Conservation (phyloP, 1,140 invertebrate genomes). For the Heliconius hewitsoni region DNA sequence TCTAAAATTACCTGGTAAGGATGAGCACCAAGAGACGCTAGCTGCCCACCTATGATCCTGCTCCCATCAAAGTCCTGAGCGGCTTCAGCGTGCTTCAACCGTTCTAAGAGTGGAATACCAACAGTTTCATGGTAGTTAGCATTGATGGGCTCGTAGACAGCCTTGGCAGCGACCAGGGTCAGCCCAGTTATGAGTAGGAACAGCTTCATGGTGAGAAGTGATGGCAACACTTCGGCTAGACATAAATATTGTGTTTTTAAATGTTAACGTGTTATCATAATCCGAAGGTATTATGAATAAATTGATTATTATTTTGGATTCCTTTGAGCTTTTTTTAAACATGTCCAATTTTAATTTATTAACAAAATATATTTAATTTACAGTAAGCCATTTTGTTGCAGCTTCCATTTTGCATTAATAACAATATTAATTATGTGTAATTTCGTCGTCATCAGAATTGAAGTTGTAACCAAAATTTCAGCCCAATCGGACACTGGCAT, state of each 20-base stretch:
- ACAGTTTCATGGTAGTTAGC: slow-evolving; percentile 47
- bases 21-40: slow-evolving; percentile 39
- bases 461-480: no score
- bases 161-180: not conserved
- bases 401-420: no score
- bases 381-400: no score
- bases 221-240: not conserved
- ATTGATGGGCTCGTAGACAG: slow-evolving; percentile 36
- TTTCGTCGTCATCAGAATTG: no score
- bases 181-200: slow-evolving; percentile 19
- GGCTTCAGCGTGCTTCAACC: slow-evolving; percentile 38
- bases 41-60: slow-evolving; percentile 48
- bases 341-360: not conserved
- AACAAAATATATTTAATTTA: no score
- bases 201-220: slow-evolving; percentile 19
- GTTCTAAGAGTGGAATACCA: slow-evolving; percentile 42
- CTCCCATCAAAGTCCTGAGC: slow-evolving; percentile 46
- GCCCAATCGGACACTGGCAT: no score
- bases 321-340: not conserved
- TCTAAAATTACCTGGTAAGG: slow-evolving; percentile 40
- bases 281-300: not conserved
- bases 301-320: not conserved
- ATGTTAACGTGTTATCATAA: not conserved
- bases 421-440: no score
- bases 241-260: not conserved